These are phyloP conservation scores for Bos javanicus DNA, from an alignment of 2,113 vertebrate genomes.

Conservation along the genomic window DNA sequence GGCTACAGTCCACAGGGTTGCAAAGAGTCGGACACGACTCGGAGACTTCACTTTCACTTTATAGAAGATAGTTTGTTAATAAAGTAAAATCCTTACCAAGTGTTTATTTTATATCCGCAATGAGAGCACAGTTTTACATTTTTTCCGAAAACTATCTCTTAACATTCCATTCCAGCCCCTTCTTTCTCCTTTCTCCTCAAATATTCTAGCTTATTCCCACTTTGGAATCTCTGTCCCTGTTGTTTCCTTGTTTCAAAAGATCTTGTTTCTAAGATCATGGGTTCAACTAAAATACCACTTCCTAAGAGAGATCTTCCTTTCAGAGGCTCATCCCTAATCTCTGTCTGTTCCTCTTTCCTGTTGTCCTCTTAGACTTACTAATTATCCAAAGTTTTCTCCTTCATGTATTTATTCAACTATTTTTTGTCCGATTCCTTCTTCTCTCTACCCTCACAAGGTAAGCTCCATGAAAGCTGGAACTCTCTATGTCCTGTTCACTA, in stretches of 20 bases:
- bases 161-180: neutral
- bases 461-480: neutral
- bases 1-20: too few species aligned
- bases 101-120: neutral
- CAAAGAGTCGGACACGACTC: too few species aligned
- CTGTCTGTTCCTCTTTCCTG: neutral
- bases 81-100: neutral
- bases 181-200: neutral
- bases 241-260: neutral
- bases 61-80: neutral
- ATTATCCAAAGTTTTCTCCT: neutral
- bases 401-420: neutral
- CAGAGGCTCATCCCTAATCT: too few species aligned
- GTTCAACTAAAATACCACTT: neutral
- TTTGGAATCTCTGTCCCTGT: neutral
- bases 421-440: neutral
- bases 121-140: neutral
- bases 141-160: neutral
- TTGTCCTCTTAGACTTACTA: neutral
- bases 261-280: neutral
- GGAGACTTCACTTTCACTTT: too few species aligned
- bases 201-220: neutral
- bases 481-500: neutral
- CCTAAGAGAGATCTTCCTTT: neutral
- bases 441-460: neutral